These are phyloP conservation scores for Chrysochloris asiatica DNA, from an alignment of 2,113 vertebrate species.

Conservation along the genomic window DNA sequence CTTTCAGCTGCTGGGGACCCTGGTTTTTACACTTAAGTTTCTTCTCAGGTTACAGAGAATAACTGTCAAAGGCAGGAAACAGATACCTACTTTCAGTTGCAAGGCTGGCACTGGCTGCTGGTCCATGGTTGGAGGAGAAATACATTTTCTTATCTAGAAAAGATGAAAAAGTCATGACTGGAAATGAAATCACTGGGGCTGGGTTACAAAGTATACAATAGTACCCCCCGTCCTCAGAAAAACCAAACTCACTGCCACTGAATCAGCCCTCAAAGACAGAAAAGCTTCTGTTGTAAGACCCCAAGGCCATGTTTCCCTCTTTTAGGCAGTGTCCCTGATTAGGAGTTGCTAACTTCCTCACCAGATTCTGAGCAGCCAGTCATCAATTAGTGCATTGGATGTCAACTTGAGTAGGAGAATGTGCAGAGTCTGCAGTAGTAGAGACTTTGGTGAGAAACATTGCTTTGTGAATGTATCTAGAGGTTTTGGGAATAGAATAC, in stretches of 20 bases:
- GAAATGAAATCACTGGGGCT: background rate
- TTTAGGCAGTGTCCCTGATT: background rate
- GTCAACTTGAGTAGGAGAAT: background rate
- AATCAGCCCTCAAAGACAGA: background rate
- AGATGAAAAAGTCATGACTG: constrained; percentile 16
- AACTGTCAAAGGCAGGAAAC: background rate
- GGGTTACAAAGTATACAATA: background rate
- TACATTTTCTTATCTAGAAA: constrained; percentile 64
- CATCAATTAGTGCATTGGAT: background rate
- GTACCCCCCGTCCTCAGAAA: background rate
- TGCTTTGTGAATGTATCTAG: background rate
- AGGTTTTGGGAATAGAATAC: constrained; percentile 12
- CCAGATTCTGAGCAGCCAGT: background rate
- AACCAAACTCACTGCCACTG: background rate
- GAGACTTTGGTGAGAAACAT: background rate
- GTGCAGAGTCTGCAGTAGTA: background rate
- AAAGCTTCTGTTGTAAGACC: background rate
- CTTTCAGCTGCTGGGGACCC: background rate
- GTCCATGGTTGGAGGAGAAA: background rate
- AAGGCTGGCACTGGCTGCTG: background rate
- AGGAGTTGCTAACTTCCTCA: background rate
- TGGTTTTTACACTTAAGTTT: background rate
- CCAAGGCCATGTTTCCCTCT: background rate
- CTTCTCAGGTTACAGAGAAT: background rate
- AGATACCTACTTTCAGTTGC: constrained; percentile 64